Percentiles rank a stretch among this genome's conserved stretches.
Evolutionary conservation across 2,888 invertebrate species (phyloP).

Genomic region (Drosophila anomalata): DNA sequence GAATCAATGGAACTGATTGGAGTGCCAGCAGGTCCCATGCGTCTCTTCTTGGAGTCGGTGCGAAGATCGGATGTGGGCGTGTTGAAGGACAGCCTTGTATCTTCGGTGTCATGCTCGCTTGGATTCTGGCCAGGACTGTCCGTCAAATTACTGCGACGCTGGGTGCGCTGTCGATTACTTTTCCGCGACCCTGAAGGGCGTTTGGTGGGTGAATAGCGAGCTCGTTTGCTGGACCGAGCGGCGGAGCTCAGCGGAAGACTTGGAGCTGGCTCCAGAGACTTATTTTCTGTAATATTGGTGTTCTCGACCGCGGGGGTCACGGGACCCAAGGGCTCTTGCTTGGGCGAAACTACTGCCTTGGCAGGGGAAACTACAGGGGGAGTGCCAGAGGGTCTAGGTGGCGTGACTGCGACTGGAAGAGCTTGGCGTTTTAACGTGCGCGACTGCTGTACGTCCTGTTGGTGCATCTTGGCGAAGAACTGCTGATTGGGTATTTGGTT

Average conservation of each 20-base stretch:
- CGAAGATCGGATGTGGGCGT: conserved; percentile 72
- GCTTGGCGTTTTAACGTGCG: conserved; percentile 65
- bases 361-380: conserved; percentile 33
- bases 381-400: conserved; percentile 25
- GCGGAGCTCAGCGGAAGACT: background rate
- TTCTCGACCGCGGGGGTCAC: background rate
- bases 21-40: conserved; percentile 55
- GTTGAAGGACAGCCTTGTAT: conserved; percentile 79
- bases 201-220: conserved; percentile 83
- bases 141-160: conserved; percentile 64
- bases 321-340: conserved; percentile 17
- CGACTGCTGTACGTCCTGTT: conserved; percentile 82
- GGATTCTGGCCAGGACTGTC: conserved; percentile 33
- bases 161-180: conserved; percentile 82
- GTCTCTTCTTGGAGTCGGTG: conserved; percentile 70
- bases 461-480: conserved; percentile 84
- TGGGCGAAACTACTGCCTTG: conserved; percentile 27
- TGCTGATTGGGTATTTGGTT: conserved; percentile 84
- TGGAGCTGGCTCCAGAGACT: conserved; percentile 2
- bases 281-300: background rate
- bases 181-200: conserved; percentile 81
- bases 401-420: conserved; percentile 21
- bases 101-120: conserved; percentile 76
- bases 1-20: conserved; percentile 70
- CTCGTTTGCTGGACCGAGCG: conserved; percentile 52